A percentile compares a stretch with the other conserved stretches of the same genome.
Evolutionary conservation across 1,140 invertebrate genomes (phyloP).

Genomic region (Centruroides vittatus): DNA sequence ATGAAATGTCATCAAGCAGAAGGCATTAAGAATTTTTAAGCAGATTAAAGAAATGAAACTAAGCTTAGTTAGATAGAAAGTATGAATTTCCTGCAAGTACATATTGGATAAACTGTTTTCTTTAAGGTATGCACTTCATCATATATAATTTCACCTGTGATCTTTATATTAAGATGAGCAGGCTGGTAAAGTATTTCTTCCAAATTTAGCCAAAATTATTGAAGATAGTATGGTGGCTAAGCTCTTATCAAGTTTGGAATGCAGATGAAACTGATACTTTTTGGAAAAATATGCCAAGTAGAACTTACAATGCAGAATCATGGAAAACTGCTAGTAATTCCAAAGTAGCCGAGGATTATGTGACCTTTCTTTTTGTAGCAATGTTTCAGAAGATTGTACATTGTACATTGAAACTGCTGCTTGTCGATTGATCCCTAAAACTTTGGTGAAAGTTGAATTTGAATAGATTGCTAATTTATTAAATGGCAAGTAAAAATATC

Average conservation of each 20-base stretch:
- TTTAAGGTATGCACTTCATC: neutral
- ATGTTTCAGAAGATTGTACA: conserved; percentile 26
- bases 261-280: conserved; percentile 16
- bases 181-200: neutral
- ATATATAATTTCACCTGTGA: too few relatives aligned
- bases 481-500: conserved; percentile 28
- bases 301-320: conserved; percentile 21
- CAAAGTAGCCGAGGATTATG: conserved; percentile 31
- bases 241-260: neutral
- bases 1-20: neutral
- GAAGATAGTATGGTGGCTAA: neutral
- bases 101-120: neutral
- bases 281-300: conserved; percentile 23
- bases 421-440: conserved; percentile 28
- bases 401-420: conserved; percentile 29
- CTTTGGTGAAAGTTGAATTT: conserved; percentile 26
- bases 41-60: neutral
- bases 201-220: neutral
- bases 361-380: conserved; percentile 28
- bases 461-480: conserved; percentile 27
- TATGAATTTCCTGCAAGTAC: neutral
- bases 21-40: neutral
- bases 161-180: neutral
- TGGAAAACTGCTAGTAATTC: conserved; percentile 25
- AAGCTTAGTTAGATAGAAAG: too few relatives aligned